These are phyloP conservation scores for Phyto melanocephala DNA, from an alignment of 2,888 invertebrate genomes.

Conservation along the genomic window DNA sequence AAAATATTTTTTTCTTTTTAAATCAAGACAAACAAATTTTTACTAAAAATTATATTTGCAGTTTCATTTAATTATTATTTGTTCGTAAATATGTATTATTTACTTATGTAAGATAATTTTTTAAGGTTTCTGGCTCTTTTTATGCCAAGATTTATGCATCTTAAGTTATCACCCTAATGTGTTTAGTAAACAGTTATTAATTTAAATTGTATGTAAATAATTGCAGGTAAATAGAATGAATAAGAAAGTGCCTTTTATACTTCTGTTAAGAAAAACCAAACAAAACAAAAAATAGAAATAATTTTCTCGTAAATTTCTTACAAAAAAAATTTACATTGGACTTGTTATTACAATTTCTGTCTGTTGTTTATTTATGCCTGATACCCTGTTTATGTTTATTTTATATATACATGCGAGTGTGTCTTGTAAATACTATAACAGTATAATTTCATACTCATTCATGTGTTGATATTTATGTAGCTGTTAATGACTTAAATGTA, in stretches of 20 bases:
- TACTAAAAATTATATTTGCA: too few relatives aligned
- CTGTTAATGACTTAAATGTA: not conserved
- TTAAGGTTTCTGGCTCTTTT: too few relatives aligned
- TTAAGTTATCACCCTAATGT: too few relatives aligned
- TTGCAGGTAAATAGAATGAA: not conserved
- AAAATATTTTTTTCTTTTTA: too few relatives aligned
- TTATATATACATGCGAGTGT: not conserved
- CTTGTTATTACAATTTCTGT: not conserved
- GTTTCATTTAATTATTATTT: too few relatives aligned
- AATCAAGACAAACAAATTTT: too few relatives aligned
- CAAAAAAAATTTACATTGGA: not conserved
- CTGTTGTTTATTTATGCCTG: not conserved
- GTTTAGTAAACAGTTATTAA: too few relatives aligned
- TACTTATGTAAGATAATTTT: too few relatives aligned
- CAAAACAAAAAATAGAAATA: not conserved
- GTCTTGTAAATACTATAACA: not conserved
- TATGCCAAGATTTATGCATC: too few relatives aligned
- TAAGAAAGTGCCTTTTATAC: not conserved
- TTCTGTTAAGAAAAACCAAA: not conserved
- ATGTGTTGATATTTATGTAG: not conserved
- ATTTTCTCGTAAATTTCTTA: not conserved
- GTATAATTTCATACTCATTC: not conserved
- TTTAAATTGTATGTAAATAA: slow-evolving; percentile 8
- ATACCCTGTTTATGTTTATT: slow-evolving; percentile 1
- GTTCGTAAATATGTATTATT: too few relatives aligned